phyloP scores from a whole-genome alignment of 2,888 invertebrate genomes.

The Nysson spinosus region DNA sequence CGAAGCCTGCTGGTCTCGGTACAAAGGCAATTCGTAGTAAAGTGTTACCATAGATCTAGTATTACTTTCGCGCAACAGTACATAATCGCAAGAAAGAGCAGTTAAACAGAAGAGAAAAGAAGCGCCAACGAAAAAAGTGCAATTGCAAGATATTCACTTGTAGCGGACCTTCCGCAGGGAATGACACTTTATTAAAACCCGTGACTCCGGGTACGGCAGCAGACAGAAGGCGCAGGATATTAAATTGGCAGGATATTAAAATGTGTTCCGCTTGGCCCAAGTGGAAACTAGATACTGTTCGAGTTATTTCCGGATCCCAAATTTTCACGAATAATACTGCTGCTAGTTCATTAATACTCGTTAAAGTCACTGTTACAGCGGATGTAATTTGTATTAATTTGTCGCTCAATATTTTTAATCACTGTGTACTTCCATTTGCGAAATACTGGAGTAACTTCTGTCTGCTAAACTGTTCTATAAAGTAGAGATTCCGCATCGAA shows the following conservation, averaged over 20 bases:
- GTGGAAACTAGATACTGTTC: conserved; percentile 8
- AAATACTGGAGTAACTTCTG: no score
- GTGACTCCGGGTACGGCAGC: conserved; percentile 5
- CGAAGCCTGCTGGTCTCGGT: neutral
- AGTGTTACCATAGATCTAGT: no score
- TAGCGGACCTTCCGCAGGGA: conserved; percentile 16
- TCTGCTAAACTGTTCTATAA: no score
- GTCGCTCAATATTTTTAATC: no score
- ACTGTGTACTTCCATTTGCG: no score
- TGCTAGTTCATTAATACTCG: conserved; percentile 19
- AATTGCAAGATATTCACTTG: conserved; percentile 33
- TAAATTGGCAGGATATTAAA: conserved; percentile 57
- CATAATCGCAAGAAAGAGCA: neutral
- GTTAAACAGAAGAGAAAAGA: neutral
- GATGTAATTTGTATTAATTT: no score
- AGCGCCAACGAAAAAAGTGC: conserved; percentile 11
- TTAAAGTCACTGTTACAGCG: no score
- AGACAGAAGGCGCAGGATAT: conserved; percentile 26
- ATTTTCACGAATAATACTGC: neutral
- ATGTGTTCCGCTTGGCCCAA: conserved; percentile 30
- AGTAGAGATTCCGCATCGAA: no score
- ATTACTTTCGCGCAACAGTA: no score
- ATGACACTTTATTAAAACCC: conserved; percentile 56
- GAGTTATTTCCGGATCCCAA: conserved; percentile 10
- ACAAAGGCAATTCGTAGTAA: neutral